phyloP scores from a whole-genome alignment of 2,888 invertebrate species.

The Cacoxenus indagator region DNA sequence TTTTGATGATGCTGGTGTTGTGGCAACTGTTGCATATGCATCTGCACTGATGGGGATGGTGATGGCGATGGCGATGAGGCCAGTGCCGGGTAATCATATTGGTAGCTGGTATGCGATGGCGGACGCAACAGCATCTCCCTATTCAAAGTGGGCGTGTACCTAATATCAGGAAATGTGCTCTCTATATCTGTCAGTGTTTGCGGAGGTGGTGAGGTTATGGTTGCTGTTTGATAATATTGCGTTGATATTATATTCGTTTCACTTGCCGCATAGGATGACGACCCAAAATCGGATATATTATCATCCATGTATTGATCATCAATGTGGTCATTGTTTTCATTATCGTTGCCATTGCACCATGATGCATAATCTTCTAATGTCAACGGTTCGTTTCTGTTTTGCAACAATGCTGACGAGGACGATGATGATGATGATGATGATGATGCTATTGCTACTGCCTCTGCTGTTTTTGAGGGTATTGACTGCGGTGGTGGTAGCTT shows the following conservation, averaged over 20 bases:
- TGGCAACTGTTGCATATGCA: conserved; percentile 36
- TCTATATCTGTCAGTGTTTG: background rate
- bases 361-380: background rate
- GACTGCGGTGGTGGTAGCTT: too few species aligned
- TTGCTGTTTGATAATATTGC: conserved; percentile 43
- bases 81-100: conserved; percentile 53
- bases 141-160: conserved; percentile 22
- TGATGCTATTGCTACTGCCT: too few species aligned
- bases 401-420: conserved; percentile 10
- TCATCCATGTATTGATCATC: conserved; percentile 47
- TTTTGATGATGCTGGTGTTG: conserved; percentile 3
- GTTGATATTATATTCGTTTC: conserved; percentile 29
- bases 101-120: conserved; percentile 55
- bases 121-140: conserved; percentile 59
- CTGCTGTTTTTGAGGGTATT: too few species aligned
- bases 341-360: conserved; percentile 21
- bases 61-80: conserved; percentile 36
- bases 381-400: conserved; percentile 29
- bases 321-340: background rate
- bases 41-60: conserved; percentile 31
- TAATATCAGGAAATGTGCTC: conserved; percentile 2
- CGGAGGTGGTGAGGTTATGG: conserved; percentile 34
- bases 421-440: background rate
- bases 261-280: conserved; percentile 32
- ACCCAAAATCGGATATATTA: conserved; percentile 47